Evolutionary conservation across 2,888 invertebrate genomes (phyloP).

Genomic region (Plebejus melissa): DNA sequence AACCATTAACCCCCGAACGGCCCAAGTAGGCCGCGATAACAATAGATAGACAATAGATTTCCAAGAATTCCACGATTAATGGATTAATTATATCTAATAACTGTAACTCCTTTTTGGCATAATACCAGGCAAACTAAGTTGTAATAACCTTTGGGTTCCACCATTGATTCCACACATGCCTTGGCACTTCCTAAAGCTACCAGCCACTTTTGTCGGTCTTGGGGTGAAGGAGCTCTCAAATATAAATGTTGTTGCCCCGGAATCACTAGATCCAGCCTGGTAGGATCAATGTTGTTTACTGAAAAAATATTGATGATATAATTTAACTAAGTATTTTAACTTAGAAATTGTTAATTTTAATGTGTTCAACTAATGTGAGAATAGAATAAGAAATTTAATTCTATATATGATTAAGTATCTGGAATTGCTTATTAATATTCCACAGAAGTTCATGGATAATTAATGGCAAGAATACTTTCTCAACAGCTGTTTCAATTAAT

Average conservation of each 20-base stretch:
- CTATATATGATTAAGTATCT: not conserved
- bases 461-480: not conserved
- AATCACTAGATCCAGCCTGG: slow-evolving; percentile 87
- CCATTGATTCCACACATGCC: slow-evolving; percentile 80
- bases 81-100: no score
- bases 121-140: not conserved
- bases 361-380: not conserved
- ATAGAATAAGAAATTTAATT: no score
- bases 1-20: no score
- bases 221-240: slow-evolving; percentile 85
- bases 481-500: not conserved
- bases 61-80: no score
- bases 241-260: slow-evolving; percentile 91
- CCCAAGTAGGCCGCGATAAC: no score
- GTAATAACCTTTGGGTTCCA: slow-evolving; percentile 63
- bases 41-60: no score
- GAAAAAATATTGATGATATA: slow-evolving; percentile 41
- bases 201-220: slow-evolving; percentile 89
- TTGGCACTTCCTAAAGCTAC: slow-evolving; percentile 89
- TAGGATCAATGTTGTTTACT: slow-evolving; percentile 85
- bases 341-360: not conserved
- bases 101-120: no score
- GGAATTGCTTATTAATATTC: not conserved
- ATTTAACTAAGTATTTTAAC: not conserved
- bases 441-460: not conserved